Conservation (phyloP, 2,797 vertebrate species). For the Lithobates sylvaticus region DNA sequence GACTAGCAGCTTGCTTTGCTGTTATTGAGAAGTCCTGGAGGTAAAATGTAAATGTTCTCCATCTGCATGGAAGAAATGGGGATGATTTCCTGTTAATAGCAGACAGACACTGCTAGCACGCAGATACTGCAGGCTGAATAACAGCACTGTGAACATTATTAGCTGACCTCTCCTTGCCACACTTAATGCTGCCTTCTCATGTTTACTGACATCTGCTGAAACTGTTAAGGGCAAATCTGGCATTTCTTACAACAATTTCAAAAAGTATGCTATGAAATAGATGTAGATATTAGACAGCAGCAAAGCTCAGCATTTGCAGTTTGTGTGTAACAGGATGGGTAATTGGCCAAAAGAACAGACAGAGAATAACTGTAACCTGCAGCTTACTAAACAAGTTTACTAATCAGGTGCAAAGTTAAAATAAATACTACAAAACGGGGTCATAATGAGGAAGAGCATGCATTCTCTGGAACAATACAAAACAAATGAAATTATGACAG, state of each 20-base stretch:
- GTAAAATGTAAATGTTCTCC: slow-evolving; percentile 57
- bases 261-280: background rate
- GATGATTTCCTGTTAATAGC: slow-evolving; percentile 43
- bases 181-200: background rate
- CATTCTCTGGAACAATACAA: too few species aligned
- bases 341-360: too few species aligned
- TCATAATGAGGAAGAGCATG: too few species aligned
- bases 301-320: background rate
- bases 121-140: slow-evolving; percentile 14
- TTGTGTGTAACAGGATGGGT: too few species aligned
- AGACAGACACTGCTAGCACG: slow-evolving; percentile 18
- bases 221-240: background rate
- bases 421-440: too few species aligned
- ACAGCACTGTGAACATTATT: background rate
- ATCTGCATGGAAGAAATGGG: slow-evolving; percentile 43
- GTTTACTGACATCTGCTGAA: background rate
- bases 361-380: too few species aligned
- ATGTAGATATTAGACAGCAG: background rate
- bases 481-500: too few species aligned
- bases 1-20: slow-evolving; percentile 57
- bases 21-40: slow-evolving; percentile 54
- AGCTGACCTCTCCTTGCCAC: background rate
- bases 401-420: too few species aligned
- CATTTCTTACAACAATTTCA: background rate
- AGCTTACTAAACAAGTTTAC: too few species aligned